phyloP scores from a whole-genome alignment of 1,140 invertebrate species.

The Littorina saxatilis region DNA sequence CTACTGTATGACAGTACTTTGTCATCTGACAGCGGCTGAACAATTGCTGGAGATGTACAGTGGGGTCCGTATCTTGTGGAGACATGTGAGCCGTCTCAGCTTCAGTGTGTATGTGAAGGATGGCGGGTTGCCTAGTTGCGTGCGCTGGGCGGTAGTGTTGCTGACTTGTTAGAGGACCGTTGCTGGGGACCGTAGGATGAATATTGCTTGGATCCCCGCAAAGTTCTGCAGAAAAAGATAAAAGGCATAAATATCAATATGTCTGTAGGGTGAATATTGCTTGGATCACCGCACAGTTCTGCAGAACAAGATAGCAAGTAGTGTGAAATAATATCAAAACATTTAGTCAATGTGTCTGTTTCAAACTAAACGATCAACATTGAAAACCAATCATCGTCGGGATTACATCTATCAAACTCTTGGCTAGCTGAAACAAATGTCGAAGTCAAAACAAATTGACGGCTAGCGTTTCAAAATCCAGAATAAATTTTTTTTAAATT shows the following conservation, averaged over 20 bases:
- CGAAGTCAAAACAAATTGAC: too few species aligned
- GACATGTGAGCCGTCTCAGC: too few species aligned
- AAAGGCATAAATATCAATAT: neutral
- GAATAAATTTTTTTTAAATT: neutral
- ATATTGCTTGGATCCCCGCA: constrained; percentile 67
- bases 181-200: constrained; percentile 66
- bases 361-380: too few species aligned
- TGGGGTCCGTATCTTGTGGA: too few species aligned
- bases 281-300: constrained; percentile 62
- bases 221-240: constrained; percentile 44
- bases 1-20: too few species aligned
- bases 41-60: too few species aligned
- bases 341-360: constrained; percentile 40
- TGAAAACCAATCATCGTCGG: neutral
- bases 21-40: too few species aligned
- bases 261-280: constrained; percentile 69
- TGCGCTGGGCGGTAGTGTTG: constrained; percentile 65
- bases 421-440: too few species aligned
- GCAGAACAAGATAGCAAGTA: constrained; percentile 6
- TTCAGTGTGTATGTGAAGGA: too few species aligned
- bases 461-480: neutral
- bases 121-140: constrained; percentile 17
- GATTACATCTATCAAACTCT: too few species aligned
- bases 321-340: neutral
- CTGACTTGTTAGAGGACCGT: constrained; percentile 53